Base-by-base conservation (phyloP, 2,888 invertebrate species). In the Pelosia muscerda region DNA sequence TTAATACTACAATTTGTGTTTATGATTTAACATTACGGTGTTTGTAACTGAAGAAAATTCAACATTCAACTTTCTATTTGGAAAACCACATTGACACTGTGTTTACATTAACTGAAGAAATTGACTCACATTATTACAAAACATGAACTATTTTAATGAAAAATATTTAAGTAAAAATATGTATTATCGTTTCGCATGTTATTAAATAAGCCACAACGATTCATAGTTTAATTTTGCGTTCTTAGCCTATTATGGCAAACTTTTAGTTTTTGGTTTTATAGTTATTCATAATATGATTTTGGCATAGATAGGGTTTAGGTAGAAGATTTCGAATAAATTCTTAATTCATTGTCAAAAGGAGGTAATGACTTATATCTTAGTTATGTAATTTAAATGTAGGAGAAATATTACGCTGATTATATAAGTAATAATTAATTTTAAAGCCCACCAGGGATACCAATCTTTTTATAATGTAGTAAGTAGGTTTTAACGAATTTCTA, bases 1-100 rank as follows among this genome's bases (percentile, higher is more conserved):
- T 87, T 91, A 92, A 92, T 90, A 92, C 92, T 93, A 91, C 84
- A 84, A 84, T 86, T 87, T 85, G 81, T 85, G 80, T 84, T 83
- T 78, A 78, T 74, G 75, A 76, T 78, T 79, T 75, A 72, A 81
- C 76, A 73, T 80, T 75, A 57, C 57, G 28, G 58, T 68, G 73
- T 65, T 57, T 67, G 69, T 69, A 75, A 72, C 64, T 64, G 74
- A 68, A 72, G n/a, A 73, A 72, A 70, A 69, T 69, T 69, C 66
- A 75, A 74, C 70, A 77, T 53, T 71, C 59, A 75, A 74, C 66
- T 28, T 57, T 57, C 28, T 57, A 70, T 59, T 65, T 60, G 31
- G 72, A 28, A 49, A 53, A 22, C 58, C 28, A 57, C 28, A 28
- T 15, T 57, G 11, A 19, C 28, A 31, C 57, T 57, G 57, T 57